Evolutionary conservation across 2,797 vertebrate genomes (phyloP).

Genomic region (Lerista edwardsae): DNA sequence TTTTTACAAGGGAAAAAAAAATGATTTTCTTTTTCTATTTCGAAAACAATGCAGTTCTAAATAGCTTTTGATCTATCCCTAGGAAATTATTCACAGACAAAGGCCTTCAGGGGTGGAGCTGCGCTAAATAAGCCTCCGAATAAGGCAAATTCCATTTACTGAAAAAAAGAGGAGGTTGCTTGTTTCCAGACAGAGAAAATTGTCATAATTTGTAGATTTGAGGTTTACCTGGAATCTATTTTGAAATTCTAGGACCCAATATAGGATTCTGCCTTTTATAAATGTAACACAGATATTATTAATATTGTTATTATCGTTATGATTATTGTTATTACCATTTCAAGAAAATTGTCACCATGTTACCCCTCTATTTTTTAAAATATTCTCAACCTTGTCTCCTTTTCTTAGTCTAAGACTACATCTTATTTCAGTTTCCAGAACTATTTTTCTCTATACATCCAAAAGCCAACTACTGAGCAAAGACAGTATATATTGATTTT

Average conservation of each 20-base stretch:
- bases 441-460: neutral
- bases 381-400: conserved; percentile 69
- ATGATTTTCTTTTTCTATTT: neutral
- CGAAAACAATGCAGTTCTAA: conserved; percentile 29
- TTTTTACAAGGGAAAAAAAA: conserved; percentile 46
- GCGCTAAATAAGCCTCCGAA: conserved; percentile 30
- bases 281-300: neutral
- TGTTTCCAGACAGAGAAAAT: conserved; percentile 54
- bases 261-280: neutral
- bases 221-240: conserved; percentile 29
- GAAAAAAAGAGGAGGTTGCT: conserved; percentile 25
- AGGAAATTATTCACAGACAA: conserved; percentile 29
- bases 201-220: conserved; percentile 59
- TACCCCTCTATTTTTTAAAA: conserved; percentile 73
- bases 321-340: neutral
- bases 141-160: conserved; percentile 28
- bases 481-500: neutral
- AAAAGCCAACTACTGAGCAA: neutral
- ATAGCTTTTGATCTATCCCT: conserved; percentile 21
- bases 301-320: neutral
- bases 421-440: conserved; percentile 11
- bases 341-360: conserved; percentile 78
- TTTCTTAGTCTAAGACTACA: conserved; percentile 55
- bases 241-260: neutral
- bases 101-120: conserved; percentile 6